Evolutionary conservation across 2,888 invertebrate species (phyloP).

Genomic region (Synanthedon andrenaeformis): DNA sequence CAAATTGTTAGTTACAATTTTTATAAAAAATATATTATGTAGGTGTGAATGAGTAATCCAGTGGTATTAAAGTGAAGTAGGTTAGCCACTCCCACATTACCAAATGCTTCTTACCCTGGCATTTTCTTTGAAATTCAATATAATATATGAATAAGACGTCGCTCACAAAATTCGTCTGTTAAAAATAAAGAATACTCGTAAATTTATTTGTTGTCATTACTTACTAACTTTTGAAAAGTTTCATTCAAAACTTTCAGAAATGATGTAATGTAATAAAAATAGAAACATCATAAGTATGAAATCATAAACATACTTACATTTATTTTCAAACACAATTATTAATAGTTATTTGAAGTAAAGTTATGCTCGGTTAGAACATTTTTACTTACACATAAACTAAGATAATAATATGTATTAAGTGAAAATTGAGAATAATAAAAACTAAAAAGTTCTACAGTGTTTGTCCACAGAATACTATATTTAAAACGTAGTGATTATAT

Average conservation of each 20-base stretch:
- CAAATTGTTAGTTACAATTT: too few species aligned
- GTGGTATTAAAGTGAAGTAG: slow-evolving; percentile 6
- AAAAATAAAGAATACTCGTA: slow-evolving; percentile 1
- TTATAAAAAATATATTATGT: slow-evolving; percentile 12
- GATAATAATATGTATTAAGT: too few species aligned
- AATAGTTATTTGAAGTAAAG: too few species aligned
- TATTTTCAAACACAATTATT: too few species aligned
- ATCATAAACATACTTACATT: neutral
- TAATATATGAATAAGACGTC: slow-evolving; percentile 14
- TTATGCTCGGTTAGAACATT: too few species aligned
- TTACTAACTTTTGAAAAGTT: too few species aligned
- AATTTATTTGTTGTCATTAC: neutral
- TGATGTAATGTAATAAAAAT: slow-evolving; percentile 53
- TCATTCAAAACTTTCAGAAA: slow-evolving; percentile 6
- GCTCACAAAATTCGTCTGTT: slow-evolving; percentile 14
- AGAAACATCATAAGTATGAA: slow-evolving; percentile 13
- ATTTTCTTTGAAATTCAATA: slow-evolving; percentile 37
- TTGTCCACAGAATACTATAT: too few species aligned
- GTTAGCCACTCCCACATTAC: slow-evolving; percentile 47
- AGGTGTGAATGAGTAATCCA: slow-evolving; percentile 31
- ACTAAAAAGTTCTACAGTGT: too few species aligned
- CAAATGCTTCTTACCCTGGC: slow-evolving; percentile 64
- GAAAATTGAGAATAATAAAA: too few species aligned
- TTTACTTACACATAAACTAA: too few species aligned
- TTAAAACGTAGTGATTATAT: too few species aligned